Base-by-base conservation (phyloP, 2,888 invertebrate genomes). In the Sabatieria punctata region DNA sequence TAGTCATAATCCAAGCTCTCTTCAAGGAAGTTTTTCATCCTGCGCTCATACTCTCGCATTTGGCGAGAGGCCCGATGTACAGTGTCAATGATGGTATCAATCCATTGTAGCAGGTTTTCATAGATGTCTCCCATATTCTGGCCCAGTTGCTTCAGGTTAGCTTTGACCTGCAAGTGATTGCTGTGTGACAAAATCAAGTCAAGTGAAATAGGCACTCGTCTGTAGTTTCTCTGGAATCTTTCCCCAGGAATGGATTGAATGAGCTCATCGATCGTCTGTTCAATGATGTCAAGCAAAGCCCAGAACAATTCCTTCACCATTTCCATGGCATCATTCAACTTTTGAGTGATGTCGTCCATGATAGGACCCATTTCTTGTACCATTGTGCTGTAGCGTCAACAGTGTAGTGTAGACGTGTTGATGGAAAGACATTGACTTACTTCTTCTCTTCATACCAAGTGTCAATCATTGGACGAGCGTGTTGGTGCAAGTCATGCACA, bases 191-290 rank as follows among this genome's bases (percentile, higher is more conserved):
- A n/a, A n/a, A n/a, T n/a, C n/a, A n/a, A n/a, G n/a, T n/a, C n/a
- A n/a, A n/a, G n/a, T n/a, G n/a, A n/a, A n/a, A n/a, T n/a, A n/a
- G n/a, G n/a, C n/a, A n/a, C n/a, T n/a, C n/a, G n/a, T n/a, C n/a
- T n/a, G n/a, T n/a, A n/a, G n/a, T n/a, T n/a, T n/a, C n/a, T n/a
- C n/a, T n/a, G n/a, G n/a, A n/a, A n/a, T n/a, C n/a, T n/a, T n/a
- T 88, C 82, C 50, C 85, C 56, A 3, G 58, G 73, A 86, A 86
- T 86, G 51, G 79, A 79, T 6, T 11, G 15, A 6, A 18, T 18
- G 13, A 37, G 6, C 37, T 37, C 15, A 6, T 37, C 37, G 37
- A 37, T 18, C 6, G 37, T 18, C 37, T 15, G 8, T 6, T 37
- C 19, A 18, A 37, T 18, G 18, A 37, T 11, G 37, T 37, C 37